Evolutionary conservation across 2,888 invertebrate genomes (phyloP).

Genomic region (Agrypnus murinus): DNA sequence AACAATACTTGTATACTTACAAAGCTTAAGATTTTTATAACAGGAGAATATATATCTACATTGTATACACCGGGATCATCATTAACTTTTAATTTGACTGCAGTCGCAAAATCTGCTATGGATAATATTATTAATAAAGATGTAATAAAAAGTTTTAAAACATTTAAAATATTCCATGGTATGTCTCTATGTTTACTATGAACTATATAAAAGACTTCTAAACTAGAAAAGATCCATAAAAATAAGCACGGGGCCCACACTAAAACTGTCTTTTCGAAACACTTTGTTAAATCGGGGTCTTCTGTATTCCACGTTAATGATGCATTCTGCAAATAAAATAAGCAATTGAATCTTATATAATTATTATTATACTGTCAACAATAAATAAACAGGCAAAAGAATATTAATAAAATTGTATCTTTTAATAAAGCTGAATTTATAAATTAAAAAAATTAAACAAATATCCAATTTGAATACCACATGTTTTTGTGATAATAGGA

Average conservation of each 20-base stretch:
- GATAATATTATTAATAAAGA: conserved; percentile 79
- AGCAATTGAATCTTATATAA: too few relatives aligned
- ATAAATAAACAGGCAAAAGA: too few relatives aligned
- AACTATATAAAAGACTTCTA: conserved; percentile 85
- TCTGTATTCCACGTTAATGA: conserved; percentile 86
- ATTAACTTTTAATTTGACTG: conserved; percentile 49
- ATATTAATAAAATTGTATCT: too few relatives aligned
- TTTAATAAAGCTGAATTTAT: too few relatives aligned
- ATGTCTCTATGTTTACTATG: conserved; percentile 85
- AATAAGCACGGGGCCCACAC: conserved; percentile 92
- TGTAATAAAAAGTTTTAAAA: conserved; percentile 81
- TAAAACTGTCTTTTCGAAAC: conserved; percentile 93
- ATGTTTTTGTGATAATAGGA: too few relatives aligned
- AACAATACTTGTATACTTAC: conserved; percentile 81
- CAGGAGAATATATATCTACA: conserved; percentile 85
- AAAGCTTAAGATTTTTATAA: conserved; percentile 86
- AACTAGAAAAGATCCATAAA: conserved; percentile 83
- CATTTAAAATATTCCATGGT: conserved; percentile 84
- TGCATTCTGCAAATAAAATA: conserved; percentile 77
- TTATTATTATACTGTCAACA: too few relatives aligned
- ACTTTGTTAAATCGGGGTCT: conserved; percentile 88
- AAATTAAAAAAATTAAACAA: too few relatives aligned
- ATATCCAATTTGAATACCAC: too few relatives aligned
- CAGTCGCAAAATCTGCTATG: conserved; percentile 77
- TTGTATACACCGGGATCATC: conserved; percentile 73